Conservation (phyloP, 2,113 vertebrate species). For the Tautogolabrus adspersus region DNA sequence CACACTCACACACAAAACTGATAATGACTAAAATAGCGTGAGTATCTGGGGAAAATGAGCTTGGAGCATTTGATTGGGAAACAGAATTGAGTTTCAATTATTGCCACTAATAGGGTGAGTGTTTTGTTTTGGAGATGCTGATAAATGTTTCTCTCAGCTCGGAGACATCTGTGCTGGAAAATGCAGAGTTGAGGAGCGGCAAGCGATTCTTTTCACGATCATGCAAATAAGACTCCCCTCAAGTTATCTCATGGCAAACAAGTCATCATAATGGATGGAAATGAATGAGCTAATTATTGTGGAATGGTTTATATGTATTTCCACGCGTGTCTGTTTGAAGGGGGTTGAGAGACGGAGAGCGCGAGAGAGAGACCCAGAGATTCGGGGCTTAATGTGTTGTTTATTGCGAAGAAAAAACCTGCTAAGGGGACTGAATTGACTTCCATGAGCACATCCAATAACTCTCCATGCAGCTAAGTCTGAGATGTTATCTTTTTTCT, state of each 20-base stretch:
- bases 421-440: slow-evolving; percentile 33
- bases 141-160: slow-evolving; percentile 53
- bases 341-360: slow-evolving; percentile 5
- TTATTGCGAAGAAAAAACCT: slow-evolving; percentile 43
- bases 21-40: slow-evolving; percentile 45
- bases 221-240: slow-evolving; percentile 60
- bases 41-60: slow-evolving; percentile 55
- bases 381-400: slow-evolving; percentile 3
- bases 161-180: slow-evolving; percentile 49
- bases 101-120: slow-evolving; percentile 63
- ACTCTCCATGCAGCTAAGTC: slow-evolving; percentile 30
- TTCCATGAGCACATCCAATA: not conserved
- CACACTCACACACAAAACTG: not conserved
- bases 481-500: slow-evolving; percentile 63
- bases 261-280: slow-evolving; percentile 54
- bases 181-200: slow-evolving; percentile 7
- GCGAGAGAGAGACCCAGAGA: not conserved
- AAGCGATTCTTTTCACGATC: slow-evolving; percentile 39
- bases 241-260: slow-evolving; percentile 50
- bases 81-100: slow-evolving; percentile 69
- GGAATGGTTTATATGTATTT: slow-evolving; percentile 33
- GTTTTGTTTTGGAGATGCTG: slow-evolving; percentile 67
- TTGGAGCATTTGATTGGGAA: slow-evolving; percentile 56
- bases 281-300: slow-evolving; percentile 53
- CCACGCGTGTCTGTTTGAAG: not conserved